Evolutionary conservation across 2,113 vertebrate genomes (phyloP).

Genomic region (Conger conger): DNA sequence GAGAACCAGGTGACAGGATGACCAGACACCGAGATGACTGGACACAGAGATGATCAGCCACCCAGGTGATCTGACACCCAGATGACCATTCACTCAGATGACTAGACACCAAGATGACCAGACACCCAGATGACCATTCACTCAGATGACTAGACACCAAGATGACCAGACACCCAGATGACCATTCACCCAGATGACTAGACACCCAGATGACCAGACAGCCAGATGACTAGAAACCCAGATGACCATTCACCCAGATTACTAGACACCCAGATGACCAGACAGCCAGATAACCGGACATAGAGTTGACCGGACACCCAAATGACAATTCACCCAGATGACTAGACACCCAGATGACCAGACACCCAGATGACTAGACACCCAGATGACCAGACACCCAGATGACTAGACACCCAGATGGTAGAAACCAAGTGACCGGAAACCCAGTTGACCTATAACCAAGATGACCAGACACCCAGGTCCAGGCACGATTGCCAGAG

Average conservation of each 20-base stretch:
- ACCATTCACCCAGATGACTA: conserved; percentile 54
- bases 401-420: conserved; percentile 45
- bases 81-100: conserved; percentile 49
- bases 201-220: too few relatives aligned
- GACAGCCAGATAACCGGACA: conserved; percentile 14
- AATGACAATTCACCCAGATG: conserved; percentile 7
- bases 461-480: conserved; percentile 42
- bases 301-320: conserved; percentile 16
- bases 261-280: neutral
- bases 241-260: conserved; percentile 49
- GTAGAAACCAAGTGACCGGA: conserved; percentile 20
- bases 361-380: conserved; percentile 44
- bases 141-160: conserved; percentile 42
- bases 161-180: conserved; percentile 54
- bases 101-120: neutral
- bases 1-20: conserved; percentile 12
- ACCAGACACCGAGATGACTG: conserved; percentile 40
- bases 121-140: conserved; percentile 49
- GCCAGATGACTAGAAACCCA: conserved; percentile 38
- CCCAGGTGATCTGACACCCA: conserved; percentile 36
- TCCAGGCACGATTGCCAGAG: conserved; percentile 58
- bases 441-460: conserved; percentile 57
- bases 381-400: conserved; percentile 49
- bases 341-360: conserved; percentile 39
- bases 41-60: conserved; percentile 44